Percentiles rank a stretch among this genome's conserved stretches.
phyloP scores from a whole-genome alignment of 2,797 vertebrate species.

The Gila robusta region DNA sequence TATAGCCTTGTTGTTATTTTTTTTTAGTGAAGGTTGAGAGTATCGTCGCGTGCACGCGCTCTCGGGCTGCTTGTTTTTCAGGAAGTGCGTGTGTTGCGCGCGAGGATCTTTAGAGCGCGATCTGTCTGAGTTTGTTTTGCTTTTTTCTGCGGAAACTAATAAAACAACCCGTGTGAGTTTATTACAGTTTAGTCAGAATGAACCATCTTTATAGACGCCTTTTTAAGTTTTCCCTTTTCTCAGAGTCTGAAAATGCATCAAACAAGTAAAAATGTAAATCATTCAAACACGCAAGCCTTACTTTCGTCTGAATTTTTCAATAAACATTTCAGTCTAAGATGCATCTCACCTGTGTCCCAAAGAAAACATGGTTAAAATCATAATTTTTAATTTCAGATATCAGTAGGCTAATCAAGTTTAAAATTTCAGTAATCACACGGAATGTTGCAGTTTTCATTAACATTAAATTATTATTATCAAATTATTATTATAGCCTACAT shows the following conservation, averaged over 20 bases:
- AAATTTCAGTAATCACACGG: not conserved
- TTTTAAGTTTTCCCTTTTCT: not conserved
- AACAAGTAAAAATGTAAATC: not conserved
- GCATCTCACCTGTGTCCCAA: not conserved
- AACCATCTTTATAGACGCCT: not conserved
- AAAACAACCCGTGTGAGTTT: constrained; percentile 23
- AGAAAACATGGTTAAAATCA: not conserved
- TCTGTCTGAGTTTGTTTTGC: constrained; percentile 56
- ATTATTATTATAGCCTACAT: not conserved
- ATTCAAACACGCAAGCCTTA: not conserved
- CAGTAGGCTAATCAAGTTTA: not conserved
- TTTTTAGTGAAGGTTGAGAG: constrained; percentile 37
- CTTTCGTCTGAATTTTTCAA: not conserved
- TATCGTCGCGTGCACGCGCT: constrained; percentile 67
- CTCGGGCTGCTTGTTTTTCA: constrained; percentile 66
- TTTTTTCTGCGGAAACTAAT: constrained; percentile 46
- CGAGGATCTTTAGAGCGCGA: constrained; percentile 57
- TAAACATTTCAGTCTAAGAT: not conserved
- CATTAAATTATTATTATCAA: not conserved
- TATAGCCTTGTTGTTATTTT: not conserved
- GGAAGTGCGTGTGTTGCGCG: constrained; percentile 64
- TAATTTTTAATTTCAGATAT: not conserved
- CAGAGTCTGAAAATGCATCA: not conserved
- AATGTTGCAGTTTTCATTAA: not conserved
- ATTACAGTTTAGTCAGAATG: constrained; percentile 9